A percentile compares a stretch with the other conserved stretches of the same genome.
These are phyloP conservation scores for Pogoniulus pusillus DNA, from an alignment of 2,797 vertebrate species.

Conservation along the genomic window DNA sequence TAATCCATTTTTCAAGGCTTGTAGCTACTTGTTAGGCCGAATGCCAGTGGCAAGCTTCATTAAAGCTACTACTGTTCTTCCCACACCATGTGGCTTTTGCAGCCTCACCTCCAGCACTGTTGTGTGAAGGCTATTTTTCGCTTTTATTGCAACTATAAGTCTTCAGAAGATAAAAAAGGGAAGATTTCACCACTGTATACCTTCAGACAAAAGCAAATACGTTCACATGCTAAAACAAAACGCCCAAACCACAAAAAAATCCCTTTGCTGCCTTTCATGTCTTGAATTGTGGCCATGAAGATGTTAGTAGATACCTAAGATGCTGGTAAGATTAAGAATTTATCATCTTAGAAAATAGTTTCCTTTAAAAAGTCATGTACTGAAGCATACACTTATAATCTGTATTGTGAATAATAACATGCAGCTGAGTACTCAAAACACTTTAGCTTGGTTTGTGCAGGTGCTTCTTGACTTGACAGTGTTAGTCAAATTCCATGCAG, in stretches of 20 bases:
- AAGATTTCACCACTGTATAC: background rate
- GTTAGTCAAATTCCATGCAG: fast-evolving
- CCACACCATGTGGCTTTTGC: background rate
- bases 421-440: background rate
- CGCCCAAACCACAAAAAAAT: background rate
- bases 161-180: background rate
- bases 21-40: background rate
- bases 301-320: background rate
- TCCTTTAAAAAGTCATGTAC: background rate
- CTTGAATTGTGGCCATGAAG: background rate
- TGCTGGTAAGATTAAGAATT: background rate
- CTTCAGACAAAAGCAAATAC: background rate
- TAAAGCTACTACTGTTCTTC: background rate
- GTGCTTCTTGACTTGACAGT: background rate
- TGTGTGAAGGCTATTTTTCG: background rate
- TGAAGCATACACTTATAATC: background rate
- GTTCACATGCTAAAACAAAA: background rate
- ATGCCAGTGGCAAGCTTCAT: background rate
- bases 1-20: slow-evolving; percentile 14
- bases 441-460: background rate
- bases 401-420: background rate
- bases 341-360: background rate
- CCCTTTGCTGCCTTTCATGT: background rate
- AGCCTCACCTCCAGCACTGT: background rate
- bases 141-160: background rate